phyloP scores from a whole-genome alignment of 2,113 vertebrate species.

The Orthonyx spaldingii region DNA sequence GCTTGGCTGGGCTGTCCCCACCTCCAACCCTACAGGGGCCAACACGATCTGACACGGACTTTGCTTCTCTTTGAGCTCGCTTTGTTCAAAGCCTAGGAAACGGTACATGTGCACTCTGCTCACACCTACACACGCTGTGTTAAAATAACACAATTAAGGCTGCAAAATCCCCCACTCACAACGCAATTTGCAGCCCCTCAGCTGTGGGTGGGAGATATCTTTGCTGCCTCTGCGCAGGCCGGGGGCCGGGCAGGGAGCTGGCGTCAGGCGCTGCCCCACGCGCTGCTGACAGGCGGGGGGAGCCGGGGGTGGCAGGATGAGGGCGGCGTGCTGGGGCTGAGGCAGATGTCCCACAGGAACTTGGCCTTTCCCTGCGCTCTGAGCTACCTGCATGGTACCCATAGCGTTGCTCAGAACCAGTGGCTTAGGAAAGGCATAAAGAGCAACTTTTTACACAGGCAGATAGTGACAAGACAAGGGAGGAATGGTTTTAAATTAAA shows the following conservation, averaged over 20 bases:
- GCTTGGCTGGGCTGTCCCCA: neutral
- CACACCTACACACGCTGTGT: conserved; percentile 56
- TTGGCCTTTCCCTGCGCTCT: fast-evolving
- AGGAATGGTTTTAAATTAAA: neutral
- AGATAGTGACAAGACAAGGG: neutral
- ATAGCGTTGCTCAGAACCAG: fast-evolving
- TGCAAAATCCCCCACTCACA: conserved; percentile 51
- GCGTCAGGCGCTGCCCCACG: conserved; percentile 23
- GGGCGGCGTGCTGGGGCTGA: neutral
- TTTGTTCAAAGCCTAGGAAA: conserved; percentile 58
- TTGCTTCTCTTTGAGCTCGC: neutral
- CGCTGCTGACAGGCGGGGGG: neutral
- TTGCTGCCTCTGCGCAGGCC: conserved; percentile 14
- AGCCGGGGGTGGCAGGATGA: neutral
- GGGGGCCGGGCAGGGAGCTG: conserved; percentile 12
- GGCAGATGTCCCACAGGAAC: neutral
- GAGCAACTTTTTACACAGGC: neutral
- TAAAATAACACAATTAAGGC: conserved; percentile 61
- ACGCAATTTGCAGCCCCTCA: conserved; percentile 55
- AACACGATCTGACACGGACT: neutral
- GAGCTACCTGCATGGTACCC: fast-evolving
- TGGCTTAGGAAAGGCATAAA: fast-evolving
- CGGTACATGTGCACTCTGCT: conserved; percentile 45
- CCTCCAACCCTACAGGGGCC: neutral
- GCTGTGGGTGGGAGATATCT: conserved; percentile 45